phyloP scores from a whole-genome alignment of 2,888 invertebrate genomes.

The Meghimatium bilineatum region DNA sequence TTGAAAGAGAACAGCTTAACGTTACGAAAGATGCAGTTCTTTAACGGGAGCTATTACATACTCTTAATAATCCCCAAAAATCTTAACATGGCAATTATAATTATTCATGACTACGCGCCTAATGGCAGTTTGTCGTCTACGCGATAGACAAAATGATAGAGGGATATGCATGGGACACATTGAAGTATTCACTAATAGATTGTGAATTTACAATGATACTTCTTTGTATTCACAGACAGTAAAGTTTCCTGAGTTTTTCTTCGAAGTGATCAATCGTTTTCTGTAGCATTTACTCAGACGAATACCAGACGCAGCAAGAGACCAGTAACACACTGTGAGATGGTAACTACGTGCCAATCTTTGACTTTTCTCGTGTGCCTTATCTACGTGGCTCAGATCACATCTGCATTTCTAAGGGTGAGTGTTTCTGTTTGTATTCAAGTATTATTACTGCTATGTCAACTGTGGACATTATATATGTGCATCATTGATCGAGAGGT shows the following conservation, averaged over 20 bases:
- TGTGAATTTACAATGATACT: not conserved
- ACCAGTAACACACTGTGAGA: not conserved
- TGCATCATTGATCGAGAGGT: too few relatives aligned
- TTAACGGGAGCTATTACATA: too few relatives aligned
- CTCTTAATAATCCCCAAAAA: too few relatives aligned
- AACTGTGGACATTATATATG: too few relatives aligned
- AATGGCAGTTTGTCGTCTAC: too few relatives aligned
- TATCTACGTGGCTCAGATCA: slow-evolving; percentile 21
- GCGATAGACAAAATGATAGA: too few relatives aligned
- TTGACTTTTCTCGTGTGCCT: slow-evolving; percentile 24
- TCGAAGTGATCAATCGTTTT: too few relatives aligned
- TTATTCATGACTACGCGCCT: too few relatives aligned
- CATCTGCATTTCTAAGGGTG: slow-evolving; percentile 32
- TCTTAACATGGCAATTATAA: too few relatives aligned
- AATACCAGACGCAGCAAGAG: not conserved
- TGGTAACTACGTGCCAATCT: not conserved
- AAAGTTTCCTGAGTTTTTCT: not conserved
- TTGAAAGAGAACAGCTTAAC: too few relatives aligned
- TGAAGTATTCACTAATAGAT: not conserved
- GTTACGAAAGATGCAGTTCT: too few relatives aligned
- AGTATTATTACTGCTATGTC: not conserved
- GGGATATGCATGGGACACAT: too few relatives aligned
- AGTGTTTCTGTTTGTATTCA: slow-evolving; percentile 1
- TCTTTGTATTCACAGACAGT: not conserved
- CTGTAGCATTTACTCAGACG: not conserved